Evolutionary conservation across 1,140 invertebrate genomes (phyloP).

Genomic region (Campoletis sonorensis): DNA sequence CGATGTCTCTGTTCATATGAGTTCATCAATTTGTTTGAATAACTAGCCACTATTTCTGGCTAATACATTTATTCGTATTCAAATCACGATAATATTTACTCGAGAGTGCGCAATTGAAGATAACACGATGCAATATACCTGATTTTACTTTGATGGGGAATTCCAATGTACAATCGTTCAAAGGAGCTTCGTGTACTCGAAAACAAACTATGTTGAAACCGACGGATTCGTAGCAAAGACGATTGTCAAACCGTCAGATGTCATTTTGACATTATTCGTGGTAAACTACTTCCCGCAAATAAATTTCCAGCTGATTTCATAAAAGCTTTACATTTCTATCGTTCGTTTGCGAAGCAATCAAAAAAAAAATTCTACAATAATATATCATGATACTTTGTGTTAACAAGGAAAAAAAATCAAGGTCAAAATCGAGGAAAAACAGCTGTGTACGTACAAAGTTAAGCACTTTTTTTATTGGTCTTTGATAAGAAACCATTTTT

Average conservation of each 20-base stretch:
- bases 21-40: no score
- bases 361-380: no score
- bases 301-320: not conserved
- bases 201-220: not conserved
- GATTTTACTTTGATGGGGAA: not conserved
- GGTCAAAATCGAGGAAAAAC: not conserved
- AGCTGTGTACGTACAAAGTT: not conserved
- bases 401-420: not conserved
- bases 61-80: conserved; percentile 1
- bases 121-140: conserved; percentile 7
- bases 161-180: conserved; percentile 15
- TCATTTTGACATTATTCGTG: not conserved
- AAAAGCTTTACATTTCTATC: not conserved
- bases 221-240: not conserved
- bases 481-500: not conserved
- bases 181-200: not conserved
- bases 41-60: not conserved
- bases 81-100: conserved; percentile 6
- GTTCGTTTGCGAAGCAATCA: no score
- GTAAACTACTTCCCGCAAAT: not conserved
- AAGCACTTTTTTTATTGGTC: not conserved
- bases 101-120: not conserved
- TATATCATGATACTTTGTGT: no score
- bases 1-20: no score
- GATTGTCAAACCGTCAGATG: not conserved